Conservation (phyloP, 2,113 vertebrate species). For the Campylorhamphus procurvoides region DNA sequence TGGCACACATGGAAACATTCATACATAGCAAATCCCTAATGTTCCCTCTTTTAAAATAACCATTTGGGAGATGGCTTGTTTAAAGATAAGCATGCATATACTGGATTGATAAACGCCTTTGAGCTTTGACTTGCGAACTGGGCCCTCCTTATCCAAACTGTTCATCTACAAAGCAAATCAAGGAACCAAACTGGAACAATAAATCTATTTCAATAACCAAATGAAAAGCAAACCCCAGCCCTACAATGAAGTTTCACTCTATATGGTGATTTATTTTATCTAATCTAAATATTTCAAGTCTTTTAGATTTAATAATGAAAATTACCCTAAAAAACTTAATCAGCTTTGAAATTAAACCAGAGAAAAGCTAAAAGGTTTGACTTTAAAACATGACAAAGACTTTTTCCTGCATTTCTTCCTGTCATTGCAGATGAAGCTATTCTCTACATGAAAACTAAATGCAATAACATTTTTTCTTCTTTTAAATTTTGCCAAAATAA, state of each 20-base stretch:
- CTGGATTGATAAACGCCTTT: background rate
- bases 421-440: background rate
- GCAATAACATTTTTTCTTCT: background rate
- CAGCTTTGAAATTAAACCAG: background rate
- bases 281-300: background rate
- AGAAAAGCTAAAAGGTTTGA: background rate
- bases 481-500: background rate
- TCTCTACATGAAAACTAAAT: background rate
- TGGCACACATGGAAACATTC: background rate
- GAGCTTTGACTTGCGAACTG: background rate
- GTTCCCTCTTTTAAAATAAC: background rate
- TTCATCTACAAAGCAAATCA: background rate
- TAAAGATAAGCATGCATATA: background rate
- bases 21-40: background rate
- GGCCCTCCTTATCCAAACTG: background rate
- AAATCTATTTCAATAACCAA: background rate
- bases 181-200: background rate
- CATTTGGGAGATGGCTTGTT: fast-evolving
- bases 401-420: background rate
- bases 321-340: background rate
- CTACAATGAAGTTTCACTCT: background rate
- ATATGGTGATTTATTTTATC: background rate
- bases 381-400: background rate
- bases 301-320: background rate
- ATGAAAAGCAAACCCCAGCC: background rate